Percentiles rank a stretch among this genome's conserved stretches.
Evolutionary conservation across 2,113 vertebrate species (phyloP).

Genomic region (Bos javanicus): DNA sequence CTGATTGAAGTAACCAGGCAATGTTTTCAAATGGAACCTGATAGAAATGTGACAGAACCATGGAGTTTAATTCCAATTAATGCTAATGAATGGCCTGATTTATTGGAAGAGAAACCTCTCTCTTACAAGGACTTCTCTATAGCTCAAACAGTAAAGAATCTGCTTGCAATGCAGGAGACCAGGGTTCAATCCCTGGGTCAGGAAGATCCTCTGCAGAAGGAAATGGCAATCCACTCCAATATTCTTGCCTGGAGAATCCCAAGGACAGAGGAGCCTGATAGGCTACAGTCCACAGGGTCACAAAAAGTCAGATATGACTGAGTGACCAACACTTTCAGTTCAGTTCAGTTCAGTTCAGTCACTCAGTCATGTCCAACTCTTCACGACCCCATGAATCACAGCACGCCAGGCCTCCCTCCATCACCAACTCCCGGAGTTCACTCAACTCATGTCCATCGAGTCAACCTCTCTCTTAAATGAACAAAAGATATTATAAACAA

Average conservation of each 20-base stretch:
- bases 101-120: background rate
- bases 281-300: background rate
- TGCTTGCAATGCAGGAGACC: background rate
- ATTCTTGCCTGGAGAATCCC: no score
- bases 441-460: no score
- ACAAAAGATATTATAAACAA: background rate
- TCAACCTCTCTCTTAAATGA: background rate
- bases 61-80: background rate
- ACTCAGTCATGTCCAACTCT: no score
- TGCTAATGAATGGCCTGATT: background rate
- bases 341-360: no score
- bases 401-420: no score
- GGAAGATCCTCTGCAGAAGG: background rate
- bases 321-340: background rate
- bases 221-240: background rate
- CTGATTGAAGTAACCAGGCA: constrained; percentile 5
- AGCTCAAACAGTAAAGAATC: background rate
- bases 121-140: background rate
- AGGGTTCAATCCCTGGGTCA: background rate
- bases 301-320: background rate
- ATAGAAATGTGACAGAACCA: background rate
- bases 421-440: no score
- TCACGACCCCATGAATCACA: fast-evolving
- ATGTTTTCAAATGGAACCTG: background rate
- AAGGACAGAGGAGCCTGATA: no score